These are phyloP conservation scores for Eupithecia vulgata DNA, from an alignment of 2,888 invertebrate species.

Conservation along the genomic window DNA sequence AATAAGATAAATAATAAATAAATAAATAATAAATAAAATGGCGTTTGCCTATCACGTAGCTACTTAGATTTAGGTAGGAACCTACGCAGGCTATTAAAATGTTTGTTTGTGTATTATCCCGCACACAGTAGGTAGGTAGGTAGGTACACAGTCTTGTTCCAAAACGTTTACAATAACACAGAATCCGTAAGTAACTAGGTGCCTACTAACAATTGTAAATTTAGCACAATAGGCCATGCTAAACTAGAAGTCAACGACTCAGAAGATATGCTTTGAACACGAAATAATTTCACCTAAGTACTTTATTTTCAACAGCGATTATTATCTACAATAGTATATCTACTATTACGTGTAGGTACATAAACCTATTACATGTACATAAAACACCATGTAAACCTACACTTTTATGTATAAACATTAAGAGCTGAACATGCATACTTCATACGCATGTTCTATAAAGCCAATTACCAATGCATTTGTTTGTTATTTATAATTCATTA, in stretches of 20 bases:
- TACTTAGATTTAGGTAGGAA: neutral
- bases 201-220: neutral
- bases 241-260: constrained; percentile 57
- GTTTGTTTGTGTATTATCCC: neutral
- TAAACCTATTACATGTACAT: constrained; percentile 60
- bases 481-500: constrained; percentile 72
- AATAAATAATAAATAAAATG: too few relatives aligned
- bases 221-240: constrained; percentile 42
- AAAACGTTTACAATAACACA: neutral
- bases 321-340: constrained; percentile 69
- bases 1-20: too few relatives aligned
- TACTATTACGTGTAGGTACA: constrained; percentile 59
- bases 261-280: constrained; percentile 76
- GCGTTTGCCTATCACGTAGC: neutral
- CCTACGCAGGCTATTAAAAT: neutral
- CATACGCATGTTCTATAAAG: constrained; percentile 81
- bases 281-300: constrained; percentile 63
- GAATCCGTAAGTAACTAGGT: neutral
- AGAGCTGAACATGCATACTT: constrained; percentile 76
- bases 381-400: constrained; percentile 63
- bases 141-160: neutral
- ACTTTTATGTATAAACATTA: constrained; percentile 72
- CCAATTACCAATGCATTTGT: constrained; percentile 85
- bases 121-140: too few relatives aligned
- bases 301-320: constrained; percentile 68